Percentiles rank a stretch among this genome's conserved stretches.
phyloP scores from a whole-genome alignment of 1,140 invertebrate genomes.

The Aleiodes sp. region DNA sequence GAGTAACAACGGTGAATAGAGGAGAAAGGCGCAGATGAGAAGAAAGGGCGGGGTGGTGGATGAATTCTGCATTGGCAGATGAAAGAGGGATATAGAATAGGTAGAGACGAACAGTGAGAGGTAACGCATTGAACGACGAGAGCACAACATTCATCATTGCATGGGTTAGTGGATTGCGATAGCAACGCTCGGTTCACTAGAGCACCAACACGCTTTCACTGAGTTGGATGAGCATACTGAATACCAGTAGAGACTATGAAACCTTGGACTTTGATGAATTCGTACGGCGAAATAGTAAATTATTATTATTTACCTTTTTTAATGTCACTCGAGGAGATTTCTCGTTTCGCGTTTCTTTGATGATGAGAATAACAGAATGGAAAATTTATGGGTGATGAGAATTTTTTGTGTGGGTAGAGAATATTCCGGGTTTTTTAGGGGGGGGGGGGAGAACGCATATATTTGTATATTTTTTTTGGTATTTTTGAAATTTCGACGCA shows the following conservation, averaged over 20 bases:
- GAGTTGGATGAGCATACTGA: background rate
- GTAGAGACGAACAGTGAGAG: background rate
- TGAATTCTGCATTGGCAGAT: background rate
- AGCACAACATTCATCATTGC: conserved; percentile 26
- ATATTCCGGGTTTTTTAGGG: background rate
- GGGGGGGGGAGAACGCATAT: no score
- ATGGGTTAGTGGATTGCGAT: background rate
- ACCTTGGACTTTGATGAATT: conserved; percentile 10
- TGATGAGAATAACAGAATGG: background rate
- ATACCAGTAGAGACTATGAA: background rate
- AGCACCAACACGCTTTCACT: background rate
- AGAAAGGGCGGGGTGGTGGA: background rate
- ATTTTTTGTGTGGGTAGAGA: background rate
- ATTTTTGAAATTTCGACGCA: no score
- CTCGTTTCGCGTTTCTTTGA: background rate
- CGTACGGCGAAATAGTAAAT: background rate
- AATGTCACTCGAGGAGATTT: no score
- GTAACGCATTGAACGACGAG: background rate
- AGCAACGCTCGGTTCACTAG: background rate
- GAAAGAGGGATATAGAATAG: background rate
- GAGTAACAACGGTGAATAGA: background rate
- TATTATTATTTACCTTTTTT: background rate
- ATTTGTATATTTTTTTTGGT: no score
- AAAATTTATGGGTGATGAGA: background rate
- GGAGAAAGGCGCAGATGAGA: no score